These are phyloP conservation scores for Drosophila obscura DNA, from an alignment of 1,140 invertebrate genomes.

Conservation along the genomic window DNA sequence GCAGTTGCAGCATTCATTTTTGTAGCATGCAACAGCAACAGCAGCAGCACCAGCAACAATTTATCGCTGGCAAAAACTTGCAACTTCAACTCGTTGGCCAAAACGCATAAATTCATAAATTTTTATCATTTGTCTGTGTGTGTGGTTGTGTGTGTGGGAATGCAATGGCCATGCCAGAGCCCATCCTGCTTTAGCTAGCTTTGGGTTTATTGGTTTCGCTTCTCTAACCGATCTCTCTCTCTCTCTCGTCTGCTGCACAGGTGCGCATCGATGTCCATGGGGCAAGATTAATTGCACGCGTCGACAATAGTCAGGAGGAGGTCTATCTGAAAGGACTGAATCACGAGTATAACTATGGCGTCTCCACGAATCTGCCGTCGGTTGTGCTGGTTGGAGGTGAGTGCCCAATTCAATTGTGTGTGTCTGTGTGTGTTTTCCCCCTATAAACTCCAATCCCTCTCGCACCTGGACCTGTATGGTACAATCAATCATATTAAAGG, in stretches of 20 bases:
- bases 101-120: constrained; percentile 83
- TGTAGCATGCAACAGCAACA: constrained; percentile 54
- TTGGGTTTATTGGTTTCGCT: constrained; percentile 75
- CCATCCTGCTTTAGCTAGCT: constrained; percentile 45
- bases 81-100: constrained; percentile 71
- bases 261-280: constrained; percentile 93
- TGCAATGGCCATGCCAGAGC: constrained; percentile 38
- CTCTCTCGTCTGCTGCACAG: constrained; percentile 63
- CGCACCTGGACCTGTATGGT: no score
- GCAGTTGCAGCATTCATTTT: constrained; percentile 74
- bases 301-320: constrained; percentile 92
- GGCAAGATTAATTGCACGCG: constrained; percentile 91
- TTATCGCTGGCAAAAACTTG: constrained; percentile 68
- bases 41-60: constrained; percentile 48
- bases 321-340: constrained; percentile 91
- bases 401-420: constrained; percentile 72
- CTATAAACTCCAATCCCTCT: constrained; percentile 1
- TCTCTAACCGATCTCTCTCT: constrained; percentile 54
- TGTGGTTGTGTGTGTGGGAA: constrained; percentile 1
- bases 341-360: constrained; percentile 92
- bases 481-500: constrained; percentile 62
- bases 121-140: constrained; percentile 77
- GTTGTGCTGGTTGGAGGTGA: constrained; percentile 95
- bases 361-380: constrained; percentile 92
- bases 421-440: background rate